Evolutionary conservation across 2,888 invertebrate species (phyloP), one percentile per base, ranked within the genome.

Genomic region (Ctenicera cuprea): DNA sequence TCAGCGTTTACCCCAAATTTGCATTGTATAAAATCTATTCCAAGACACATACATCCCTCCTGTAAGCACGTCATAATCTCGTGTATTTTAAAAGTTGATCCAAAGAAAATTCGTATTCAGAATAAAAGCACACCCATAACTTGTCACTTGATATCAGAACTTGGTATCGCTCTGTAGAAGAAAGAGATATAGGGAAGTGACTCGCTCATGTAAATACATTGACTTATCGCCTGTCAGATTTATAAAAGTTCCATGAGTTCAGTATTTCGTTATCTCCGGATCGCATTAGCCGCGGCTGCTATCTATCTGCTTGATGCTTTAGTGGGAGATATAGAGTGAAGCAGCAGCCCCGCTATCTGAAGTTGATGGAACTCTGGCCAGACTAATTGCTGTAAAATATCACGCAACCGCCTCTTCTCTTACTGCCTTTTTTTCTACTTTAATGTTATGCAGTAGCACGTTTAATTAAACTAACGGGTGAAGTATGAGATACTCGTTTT

Each of bases 221-320:
- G 82, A 83, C 83, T 83, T 83, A 83, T 83, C 83, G 82, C 79
- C 82, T 82, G 82, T 82, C 83, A 82, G 82, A 83, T 83, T 83
- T 83, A 82, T 80, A 83, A 83, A 83, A 83, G 80, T 83, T 82
- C 78, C 80, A 80, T 76, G 80, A 80, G 82, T 80, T 81, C 81
- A 81, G 83, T 82, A 79, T 77, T 79, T 80, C 79, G 83, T 84
- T 84, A 84, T 84, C 84, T 84, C 76, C 77, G 79, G 80, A 84
- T 84, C 84, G 82, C 84, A 84, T 84, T 84, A 84, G 83, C 82
- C 76, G 80, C 76, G 80, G 78, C 79, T 80, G 80, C 79, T 81
- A 80, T 81, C 80, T 79, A 33, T 41, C 59, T 59, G 59, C 52
- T 30, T 30, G 69, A 76, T 79, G 74, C 77, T 79, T 78, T 78